These are phyloP conservation scores for Dryococelus australis DNA, from an alignment of 2,888 invertebrate genomes.

Conservation along the genomic window DNA sequence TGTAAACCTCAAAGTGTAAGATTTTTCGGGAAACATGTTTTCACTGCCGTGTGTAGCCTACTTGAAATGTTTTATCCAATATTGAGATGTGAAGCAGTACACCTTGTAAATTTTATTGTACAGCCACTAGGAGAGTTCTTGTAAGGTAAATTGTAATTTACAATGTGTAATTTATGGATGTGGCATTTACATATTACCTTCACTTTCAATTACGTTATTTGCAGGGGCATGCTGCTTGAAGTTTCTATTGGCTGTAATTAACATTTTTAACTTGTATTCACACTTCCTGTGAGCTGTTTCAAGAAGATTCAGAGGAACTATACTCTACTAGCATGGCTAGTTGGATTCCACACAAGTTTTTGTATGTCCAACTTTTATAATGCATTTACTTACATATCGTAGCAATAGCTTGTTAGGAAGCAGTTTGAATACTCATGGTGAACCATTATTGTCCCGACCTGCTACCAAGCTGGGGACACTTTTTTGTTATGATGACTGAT, in stretches of 20 bases:
- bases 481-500: background rate
- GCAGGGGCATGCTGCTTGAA: background rate
- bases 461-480: background rate
- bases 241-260: background rate
- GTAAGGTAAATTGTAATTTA: background rate
- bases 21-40: background rate
- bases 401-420: background rate
- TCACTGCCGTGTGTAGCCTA: conserved; percentile 5
- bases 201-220: background rate
- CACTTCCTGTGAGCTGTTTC: background rate
- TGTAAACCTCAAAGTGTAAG: background rate
- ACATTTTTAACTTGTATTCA: background rate
- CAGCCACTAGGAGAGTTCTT: background rate
- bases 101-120: conserved; percentile 6
- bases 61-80: background rate
- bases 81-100: background rate
- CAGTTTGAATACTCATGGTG: background rate
- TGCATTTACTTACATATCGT: conserved; percentile 5
- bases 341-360: conserved; percentile 5
- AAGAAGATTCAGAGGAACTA: background rate
- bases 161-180: background rate
- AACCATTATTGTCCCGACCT: background rate
- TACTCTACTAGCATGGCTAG: background rate
- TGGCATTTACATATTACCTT: background rate
- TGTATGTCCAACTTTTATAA: background rate